Percentiles rank a stretch among this genome's conserved stretches.
phyloP scores from a whole-genome alignment of 2,888 invertebrate species.

The Sinotaia quadrata region DNA sequence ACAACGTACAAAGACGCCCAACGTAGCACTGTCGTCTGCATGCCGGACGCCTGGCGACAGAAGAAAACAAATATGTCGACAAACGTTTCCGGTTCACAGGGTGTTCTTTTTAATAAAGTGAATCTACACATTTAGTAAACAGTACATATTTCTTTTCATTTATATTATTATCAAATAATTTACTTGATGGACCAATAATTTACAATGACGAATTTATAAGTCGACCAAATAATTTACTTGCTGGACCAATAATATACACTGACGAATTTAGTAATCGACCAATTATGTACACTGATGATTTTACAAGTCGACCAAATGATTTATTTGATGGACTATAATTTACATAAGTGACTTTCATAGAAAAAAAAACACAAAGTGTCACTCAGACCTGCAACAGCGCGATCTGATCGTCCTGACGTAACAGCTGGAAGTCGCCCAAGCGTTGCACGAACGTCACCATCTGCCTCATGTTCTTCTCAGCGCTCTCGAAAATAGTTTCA shows the following conservation, averaged over 20 bases:
- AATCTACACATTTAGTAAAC: no score
- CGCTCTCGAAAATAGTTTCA: slow-evolving; percentile 78
- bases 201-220: no score
- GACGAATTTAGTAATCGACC: not conserved
- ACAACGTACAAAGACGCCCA: slow-evolving; percentile 94
- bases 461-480: slow-evolving; percentile 90
- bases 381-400: slow-evolving; percentile 83
- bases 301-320: no score
- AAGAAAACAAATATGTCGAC: not conserved
- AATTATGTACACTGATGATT: not conserved
- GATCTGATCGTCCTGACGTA: slow-evolving; percentile 95
- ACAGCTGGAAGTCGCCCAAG: slow-evolving; percentile 85
- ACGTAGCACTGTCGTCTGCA: slow-evolving; percentile 82
- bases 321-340: no score
- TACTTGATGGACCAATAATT: no score
- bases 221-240: no score
- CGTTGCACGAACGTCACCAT: slow-evolving; percentile 78
- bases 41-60: slow-evolving; percentile 75
- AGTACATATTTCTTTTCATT: no score
- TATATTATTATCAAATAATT: no score
- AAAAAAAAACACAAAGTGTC: slow-evolving; percentile 19
- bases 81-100: no score
- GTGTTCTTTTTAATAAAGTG: no score
- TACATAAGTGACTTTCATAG: no score
- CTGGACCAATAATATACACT: no score